phyloP scores from a whole-genome alignment of 2,113 vertebrate genomes.

The Actinemys pallida region DNA sequence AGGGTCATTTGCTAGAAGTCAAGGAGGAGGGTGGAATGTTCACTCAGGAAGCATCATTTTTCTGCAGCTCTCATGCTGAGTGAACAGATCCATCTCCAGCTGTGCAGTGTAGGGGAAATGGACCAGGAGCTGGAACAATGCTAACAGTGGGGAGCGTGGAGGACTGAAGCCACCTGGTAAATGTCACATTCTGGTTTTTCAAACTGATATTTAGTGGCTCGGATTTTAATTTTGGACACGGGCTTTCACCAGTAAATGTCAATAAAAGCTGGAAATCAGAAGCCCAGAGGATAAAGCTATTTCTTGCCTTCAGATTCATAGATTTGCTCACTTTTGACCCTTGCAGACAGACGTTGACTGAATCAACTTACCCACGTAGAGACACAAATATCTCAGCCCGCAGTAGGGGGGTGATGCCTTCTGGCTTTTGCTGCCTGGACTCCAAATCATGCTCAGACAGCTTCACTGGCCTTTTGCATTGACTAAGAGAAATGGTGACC shows the following conservation, averaged over 20 bases:
- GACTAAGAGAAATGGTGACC: background rate
- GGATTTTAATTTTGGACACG: background rate
- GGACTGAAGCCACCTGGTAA: background rate
- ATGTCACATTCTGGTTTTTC: background rate
- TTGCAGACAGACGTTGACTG: background rate
- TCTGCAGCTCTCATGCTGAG: background rate
- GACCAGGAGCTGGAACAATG: background rate
- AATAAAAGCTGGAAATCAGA: background rate
- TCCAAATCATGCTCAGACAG: fast-evolving
- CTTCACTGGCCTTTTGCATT: background rate
- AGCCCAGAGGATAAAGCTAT: background rate
- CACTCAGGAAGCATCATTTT: background rate
- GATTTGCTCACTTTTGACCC: background rate
- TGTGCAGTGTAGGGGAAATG: background rate
- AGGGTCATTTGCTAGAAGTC: background rate
- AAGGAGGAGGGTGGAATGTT: background rate
- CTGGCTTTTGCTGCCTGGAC: background rate
- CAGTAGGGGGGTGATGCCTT: fast-evolving
- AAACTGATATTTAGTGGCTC: background rate
- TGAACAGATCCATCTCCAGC: background rate
- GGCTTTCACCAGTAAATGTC: background rate
- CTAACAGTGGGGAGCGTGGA: background rate
- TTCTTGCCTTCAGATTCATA: background rate
- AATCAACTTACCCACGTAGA: background rate
- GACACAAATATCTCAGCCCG: fast-evolving